Evolutionary conservation across 53 echinoderm and acorn worm species (phyloP), one percentile per base, ranked within the genome.

Genomic region (Stichopus horrens): DNA sequence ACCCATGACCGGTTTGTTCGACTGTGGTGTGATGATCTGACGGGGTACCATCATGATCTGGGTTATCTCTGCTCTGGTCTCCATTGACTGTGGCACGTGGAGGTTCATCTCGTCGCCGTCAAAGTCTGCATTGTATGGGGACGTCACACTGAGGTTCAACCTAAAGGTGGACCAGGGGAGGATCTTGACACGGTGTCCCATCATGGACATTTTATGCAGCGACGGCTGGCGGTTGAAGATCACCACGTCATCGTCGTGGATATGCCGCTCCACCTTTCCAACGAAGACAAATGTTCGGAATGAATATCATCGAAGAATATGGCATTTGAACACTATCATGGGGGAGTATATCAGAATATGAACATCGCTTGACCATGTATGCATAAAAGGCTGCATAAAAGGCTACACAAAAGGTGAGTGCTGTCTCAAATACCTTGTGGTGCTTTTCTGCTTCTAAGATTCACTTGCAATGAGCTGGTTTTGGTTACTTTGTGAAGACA

Each of bases 31-130:
- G 65, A 98, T 94, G 82, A 98, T 95, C 91, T 95, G 95, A 19
- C 98, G 89, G 16, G 98, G 95, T 76, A 98, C 98, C 95, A 95
- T 95, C 93, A 95, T 98, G 86, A 99, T 99, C 79, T 99, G 96
- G 0, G 92, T 88, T 37, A 99, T 91, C 91, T 99, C 99, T 0
- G 96, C 96, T 83, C 96, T 91, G 23, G 96, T 96, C 88, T 99
- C 96, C 93, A 96, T 91, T 54, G 96, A 99, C 94, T 96, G 96
- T 13, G 99, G 99, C 7, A 98, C 95, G 74, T 98, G 98, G 52
- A 98, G 95, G 89, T 99, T 99, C 99, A 99, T 99, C 83, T 99
- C 99, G 68, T 99, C 99, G 9, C 99, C 99, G 74, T 99, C 99
- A 93, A 99, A 99, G 87, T 99, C 99, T n/a, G 99, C 99, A 73